Conservation (phyloP, 2,797 vertebrate genomes). For the Ceyx erithaca region DNA sequence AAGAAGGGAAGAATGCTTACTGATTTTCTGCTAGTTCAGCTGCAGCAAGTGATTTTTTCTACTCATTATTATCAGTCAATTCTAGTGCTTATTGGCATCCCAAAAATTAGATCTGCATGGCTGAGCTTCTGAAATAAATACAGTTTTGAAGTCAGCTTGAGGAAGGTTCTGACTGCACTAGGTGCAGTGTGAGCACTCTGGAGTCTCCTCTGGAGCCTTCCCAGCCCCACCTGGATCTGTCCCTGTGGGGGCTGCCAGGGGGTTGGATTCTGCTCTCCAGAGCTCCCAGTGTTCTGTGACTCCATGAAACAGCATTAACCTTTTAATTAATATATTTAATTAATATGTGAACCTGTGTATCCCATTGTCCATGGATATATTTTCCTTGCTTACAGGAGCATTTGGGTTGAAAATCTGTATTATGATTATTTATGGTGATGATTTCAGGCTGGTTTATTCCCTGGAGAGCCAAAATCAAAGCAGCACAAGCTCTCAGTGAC, state of each 20-base stretch:
- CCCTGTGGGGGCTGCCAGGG: too few species aligned
- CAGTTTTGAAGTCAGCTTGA: neutral
- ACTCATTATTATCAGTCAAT: neutral
- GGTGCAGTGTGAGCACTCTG: neutral
- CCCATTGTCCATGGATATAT: neutral
- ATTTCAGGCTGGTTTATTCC: neutral
- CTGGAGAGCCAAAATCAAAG: neutral
- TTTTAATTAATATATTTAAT: too few species aligned
- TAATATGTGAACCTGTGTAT: neutral
- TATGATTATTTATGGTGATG: neutral
- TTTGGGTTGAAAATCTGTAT: neutral
- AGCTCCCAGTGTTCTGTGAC: too few species aligned
- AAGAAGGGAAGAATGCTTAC: too few species aligned
- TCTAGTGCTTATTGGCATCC: neutral
- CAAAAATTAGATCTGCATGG: neutral
- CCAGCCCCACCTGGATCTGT: too few species aligned
- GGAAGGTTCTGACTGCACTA: neutral
- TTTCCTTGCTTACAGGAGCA: neutral
- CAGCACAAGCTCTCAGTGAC: neutral
- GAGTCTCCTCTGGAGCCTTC: too few species aligned
- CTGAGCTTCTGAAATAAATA: neutral
- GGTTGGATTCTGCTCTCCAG: too few species aligned
- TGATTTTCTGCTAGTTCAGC: neutral
- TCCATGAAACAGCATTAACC: too few species aligned
- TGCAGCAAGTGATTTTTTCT: neutral